Percentiles rank a stretch among this genome's conserved stretches.
Evolutionary conservation across 2,888 invertebrate species (phyloP).

Genomic region (Dryobotodes eremita): DNA sequence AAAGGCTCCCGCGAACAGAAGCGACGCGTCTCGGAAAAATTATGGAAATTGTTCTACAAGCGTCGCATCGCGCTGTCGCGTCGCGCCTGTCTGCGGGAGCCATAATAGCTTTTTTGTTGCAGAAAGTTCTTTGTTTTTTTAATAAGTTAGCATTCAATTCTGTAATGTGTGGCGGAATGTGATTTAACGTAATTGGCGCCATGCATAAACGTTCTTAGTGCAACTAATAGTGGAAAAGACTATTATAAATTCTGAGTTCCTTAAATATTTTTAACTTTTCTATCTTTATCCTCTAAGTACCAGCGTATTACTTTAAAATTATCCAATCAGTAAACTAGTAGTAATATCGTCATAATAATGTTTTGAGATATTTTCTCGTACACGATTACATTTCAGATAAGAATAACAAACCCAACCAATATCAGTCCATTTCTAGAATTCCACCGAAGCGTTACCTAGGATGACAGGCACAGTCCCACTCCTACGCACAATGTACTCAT

Average conservation of each 20-base stretch:
- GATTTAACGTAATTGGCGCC: no score
- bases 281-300: background rate
- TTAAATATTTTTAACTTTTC: no score
- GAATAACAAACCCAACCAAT: background rate
- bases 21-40: no score
- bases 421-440: background rate
- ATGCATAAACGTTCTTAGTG: background rate
- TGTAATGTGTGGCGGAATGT: no score
- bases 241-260: background rate
- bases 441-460: constrained; percentile 11
- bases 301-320: background rate
- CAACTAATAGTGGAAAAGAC: background rate
- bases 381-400: background rate
- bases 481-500: constrained; percentile 4
- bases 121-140: no score
- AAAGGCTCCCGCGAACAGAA: no score
- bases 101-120: no score
- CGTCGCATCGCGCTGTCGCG: no score
- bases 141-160: no score
- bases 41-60: no score
- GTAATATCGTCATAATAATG: background rate
- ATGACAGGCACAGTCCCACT: constrained; percentile 9
- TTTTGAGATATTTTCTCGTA: background rate
- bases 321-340: background rate
- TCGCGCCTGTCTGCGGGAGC: no score